Conservation (phyloP, 1,140 invertebrate genomes). For the Trichonephila inaurata region DNA sequence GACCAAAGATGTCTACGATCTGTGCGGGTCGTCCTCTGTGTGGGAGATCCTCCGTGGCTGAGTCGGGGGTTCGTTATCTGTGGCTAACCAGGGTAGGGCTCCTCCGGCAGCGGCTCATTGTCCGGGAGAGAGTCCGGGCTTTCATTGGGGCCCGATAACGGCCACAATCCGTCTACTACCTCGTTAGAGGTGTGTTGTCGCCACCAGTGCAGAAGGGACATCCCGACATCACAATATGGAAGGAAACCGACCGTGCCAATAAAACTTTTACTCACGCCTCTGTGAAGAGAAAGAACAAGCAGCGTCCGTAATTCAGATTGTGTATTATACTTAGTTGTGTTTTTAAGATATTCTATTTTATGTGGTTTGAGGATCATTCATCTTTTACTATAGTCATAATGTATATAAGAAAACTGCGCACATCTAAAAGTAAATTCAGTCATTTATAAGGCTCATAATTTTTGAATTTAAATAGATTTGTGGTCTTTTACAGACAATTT, state of each 20-base stretch:
- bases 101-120: slow-evolving; percentile 36
- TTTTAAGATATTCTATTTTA: too few species aligned
- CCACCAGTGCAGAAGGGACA: neutral
- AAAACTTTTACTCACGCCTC: neutral
- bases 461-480: too few species aligned
- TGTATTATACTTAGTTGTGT: too few species aligned
- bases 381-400: too few species aligned
- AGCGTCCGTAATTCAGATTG: neutral
- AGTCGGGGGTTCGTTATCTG: slow-evolving; percentile 57
- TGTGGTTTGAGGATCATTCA: too few species aligned
- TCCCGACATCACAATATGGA: neutral
- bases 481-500: too few species aligned
- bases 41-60: neutral
- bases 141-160: slow-evolving; percentile 57
- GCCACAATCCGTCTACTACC: slow-evolving; percentile 57
- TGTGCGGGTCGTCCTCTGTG: neutral
- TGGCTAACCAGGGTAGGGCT: slow-evolving; percentile 57
- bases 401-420: too few species aligned
- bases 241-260: neutral
- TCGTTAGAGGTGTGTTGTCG: slow-evolving; percentile 27
- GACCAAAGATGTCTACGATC: neutral
- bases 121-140: slow-evolving; percentile 50
- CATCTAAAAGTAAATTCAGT: too few species aligned
- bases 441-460: too few species aligned
- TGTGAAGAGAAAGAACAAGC: neutral